These are phyloP conservation scores for Autographa pulchrina DNA, from an alignment of 2,888 invertebrate species.

Conservation along the genomic window DNA sequence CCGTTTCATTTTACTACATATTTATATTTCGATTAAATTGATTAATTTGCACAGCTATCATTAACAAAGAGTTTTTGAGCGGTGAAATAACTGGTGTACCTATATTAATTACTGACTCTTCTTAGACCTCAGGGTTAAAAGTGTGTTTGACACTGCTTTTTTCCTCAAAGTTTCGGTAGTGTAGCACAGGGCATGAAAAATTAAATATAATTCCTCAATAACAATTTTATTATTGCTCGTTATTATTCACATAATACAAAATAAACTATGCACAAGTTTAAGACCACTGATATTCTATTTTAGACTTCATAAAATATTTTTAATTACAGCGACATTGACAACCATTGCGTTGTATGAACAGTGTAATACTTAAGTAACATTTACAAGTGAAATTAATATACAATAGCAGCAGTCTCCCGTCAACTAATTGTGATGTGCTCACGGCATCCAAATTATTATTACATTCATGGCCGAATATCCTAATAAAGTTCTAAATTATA, in stretches of 20 bases:
- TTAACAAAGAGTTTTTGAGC: too few relatives aligned
- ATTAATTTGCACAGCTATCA: too few relatives aligned
- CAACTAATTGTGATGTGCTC: conserved; percentile 80
- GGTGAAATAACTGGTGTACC: too few relatives aligned
- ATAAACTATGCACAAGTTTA: conserved; percentile 91
- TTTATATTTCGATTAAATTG: too few relatives aligned
- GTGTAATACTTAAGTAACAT: conserved; percentile 52
- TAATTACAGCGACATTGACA: conserved; percentile 76
- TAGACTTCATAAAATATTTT: conserved; percentile 80
- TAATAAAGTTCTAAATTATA: conserved; percentile 77
- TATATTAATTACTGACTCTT: too few relatives aligned
- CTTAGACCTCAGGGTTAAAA: too few relatives aligned
- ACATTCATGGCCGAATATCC: conserved; percentile 81
- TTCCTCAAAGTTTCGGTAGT: background rate
- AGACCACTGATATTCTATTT: conserved; percentile 84
- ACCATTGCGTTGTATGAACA: conserved; percentile 50
- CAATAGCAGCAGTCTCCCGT: conserved; percentile 76
- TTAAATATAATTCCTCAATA: conserved; percentile 81
- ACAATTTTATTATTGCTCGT: conserved; percentile 91
- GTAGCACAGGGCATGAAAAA: conserved; percentile 10
- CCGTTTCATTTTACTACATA: too few relatives aligned
- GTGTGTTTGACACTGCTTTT: too few relatives aligned
- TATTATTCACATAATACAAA: conserved; percentile 92
- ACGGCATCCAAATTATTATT: conserved; percentile 72
- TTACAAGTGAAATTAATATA: conserved; percentile 77